Conservation (phyloP, 1,140 invertebrate species). For the Drosophila erecta region DNA sequence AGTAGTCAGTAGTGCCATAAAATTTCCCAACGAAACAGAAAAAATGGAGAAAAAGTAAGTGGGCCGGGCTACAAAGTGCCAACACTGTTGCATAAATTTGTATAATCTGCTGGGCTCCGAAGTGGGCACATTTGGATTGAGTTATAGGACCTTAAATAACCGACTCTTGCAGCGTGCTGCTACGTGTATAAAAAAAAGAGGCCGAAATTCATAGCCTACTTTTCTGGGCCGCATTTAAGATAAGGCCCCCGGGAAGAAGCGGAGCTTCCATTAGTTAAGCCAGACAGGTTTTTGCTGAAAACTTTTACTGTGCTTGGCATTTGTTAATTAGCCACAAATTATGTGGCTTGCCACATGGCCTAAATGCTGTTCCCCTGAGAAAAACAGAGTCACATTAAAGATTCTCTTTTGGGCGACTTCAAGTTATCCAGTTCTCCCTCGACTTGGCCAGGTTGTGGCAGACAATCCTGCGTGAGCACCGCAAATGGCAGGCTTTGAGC, state of each 20-base stretch:
- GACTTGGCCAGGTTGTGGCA: background rate
- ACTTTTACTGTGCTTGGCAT: slow-evolving; percentile 56
- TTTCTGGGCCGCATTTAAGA: slow-evolving; percentile 43
- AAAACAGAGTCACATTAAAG: slow-evolving; percentile 15
- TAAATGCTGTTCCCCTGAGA: slow-evolving; percentile 26
- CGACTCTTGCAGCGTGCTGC: slow-evolving; percentile 37
- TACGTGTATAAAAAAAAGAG: background rate
- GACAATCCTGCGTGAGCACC: slow-evolving; percentile 9
- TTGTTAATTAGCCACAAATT: slow-evolving; percentile 69
- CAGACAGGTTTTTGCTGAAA: slow-evolving; percentile 35
- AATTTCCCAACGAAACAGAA: slow-evolving; percentile 44
- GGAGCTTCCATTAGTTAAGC: slow-evolving; percentile 28
- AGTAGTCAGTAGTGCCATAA: slow-evolving; percentile 49
- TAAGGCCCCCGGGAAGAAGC: slow-evolving; percentile 15
- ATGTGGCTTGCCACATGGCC: slow-evolving; percentile 35
- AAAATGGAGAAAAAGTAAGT: slow-evolving; percentile 4
- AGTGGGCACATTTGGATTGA: slow-evolving; percentile 58
- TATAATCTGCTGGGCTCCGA: slow-evolving; percentile 58
- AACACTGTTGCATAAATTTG: slow-evolving; percentile 78
- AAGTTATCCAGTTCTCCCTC: background rate
- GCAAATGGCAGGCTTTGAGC: slow-evolving; percentile 22
- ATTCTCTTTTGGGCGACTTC: slow-evolving; percentile 18
- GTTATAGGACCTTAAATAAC: slow-evolving; percentile 71
- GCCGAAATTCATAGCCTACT: slow-evolving; percentile 54
- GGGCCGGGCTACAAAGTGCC: slow-evolving; percentile 53